phyloP scores from a whole-genome alignment of 2,888 invertebrate species.

The Aphrophora alni region DNA sequence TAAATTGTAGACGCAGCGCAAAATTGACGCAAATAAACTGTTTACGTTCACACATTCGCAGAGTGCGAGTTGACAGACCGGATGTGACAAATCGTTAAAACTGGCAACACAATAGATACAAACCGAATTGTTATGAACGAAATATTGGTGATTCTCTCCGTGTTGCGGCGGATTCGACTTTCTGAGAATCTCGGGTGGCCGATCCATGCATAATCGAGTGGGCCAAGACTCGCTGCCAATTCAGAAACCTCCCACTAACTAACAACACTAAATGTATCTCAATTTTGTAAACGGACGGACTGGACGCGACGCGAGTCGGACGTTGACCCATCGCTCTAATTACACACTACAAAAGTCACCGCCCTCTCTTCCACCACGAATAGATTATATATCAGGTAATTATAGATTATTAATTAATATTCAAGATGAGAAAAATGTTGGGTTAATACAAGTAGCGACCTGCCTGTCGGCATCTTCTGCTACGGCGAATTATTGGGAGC shows the following conservation, averaged over 20 bases:
- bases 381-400: constrained; percentile 36
- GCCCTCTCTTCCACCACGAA: neutral
- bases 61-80: too few species aligned
- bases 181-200: neutral
- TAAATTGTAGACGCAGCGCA: too few species aligned
- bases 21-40: too few species aligned
- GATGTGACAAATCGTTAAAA: too few species aligned
- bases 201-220: constrained; percentile 1
- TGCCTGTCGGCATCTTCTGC: constrained; percentile 35
- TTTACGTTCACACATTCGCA: too few species aligned
- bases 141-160: neutral
- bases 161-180: neutral
- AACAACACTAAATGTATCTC: neutral
- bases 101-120: neutral
- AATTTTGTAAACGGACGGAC: neutral
- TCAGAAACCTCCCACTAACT: neutral
- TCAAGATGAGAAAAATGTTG: neutral
- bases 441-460: constrained; percentile 25
- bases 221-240: neutral
- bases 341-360: neutral
- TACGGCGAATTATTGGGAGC: neutral
- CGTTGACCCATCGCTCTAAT: constrained; percentile 19
- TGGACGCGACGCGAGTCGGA: neutral
- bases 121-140: neutral
- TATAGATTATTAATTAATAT: constrained; percentile 39